Conservation (phyloP, 2,888 invertebrate species). For the Chirona hameri region DNA sequence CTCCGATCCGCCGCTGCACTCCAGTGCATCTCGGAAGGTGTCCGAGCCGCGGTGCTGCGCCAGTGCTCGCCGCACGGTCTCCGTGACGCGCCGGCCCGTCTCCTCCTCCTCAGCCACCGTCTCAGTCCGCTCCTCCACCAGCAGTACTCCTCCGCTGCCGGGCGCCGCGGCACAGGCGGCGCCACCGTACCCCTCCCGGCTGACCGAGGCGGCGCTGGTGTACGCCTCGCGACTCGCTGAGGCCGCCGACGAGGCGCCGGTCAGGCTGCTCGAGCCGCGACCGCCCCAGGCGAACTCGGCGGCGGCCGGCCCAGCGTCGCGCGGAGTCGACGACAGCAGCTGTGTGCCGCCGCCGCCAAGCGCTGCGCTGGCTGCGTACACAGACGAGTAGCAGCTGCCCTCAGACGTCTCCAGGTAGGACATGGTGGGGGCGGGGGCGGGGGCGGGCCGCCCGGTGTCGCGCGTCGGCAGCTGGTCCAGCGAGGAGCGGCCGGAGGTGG, state of each 20-base stretch:
- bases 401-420: background rate
- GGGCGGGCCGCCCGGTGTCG: background rate
- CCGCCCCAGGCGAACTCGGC: background rate
- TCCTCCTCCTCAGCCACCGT: background rate
- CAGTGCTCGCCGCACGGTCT: background rate
- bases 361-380: background rate
- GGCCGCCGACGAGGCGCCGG: background rate
- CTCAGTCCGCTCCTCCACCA: background rate
- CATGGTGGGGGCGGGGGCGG: background rate
- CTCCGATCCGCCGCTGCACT: background rate
- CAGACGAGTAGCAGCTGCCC: slow-evolving; percentile 4
- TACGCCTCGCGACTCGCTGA: background rate
- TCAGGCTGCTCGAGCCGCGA: background rate
- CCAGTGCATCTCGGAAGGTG: background rate
- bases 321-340: background rate
- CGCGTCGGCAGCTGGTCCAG: background rate
- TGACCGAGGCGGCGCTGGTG: background rate
- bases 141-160: background rate
- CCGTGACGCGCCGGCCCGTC: background rate
- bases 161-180: background rate
- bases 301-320: background rate
- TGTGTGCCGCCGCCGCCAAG: background rate
- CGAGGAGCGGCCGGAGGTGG: background rate
- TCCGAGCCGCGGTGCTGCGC: background rate
- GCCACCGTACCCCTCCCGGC: background rate